phyloP scores from a whole-genome alignment of 1,140 invertebrate genomes.

The Babylonia areolata region DNA sequence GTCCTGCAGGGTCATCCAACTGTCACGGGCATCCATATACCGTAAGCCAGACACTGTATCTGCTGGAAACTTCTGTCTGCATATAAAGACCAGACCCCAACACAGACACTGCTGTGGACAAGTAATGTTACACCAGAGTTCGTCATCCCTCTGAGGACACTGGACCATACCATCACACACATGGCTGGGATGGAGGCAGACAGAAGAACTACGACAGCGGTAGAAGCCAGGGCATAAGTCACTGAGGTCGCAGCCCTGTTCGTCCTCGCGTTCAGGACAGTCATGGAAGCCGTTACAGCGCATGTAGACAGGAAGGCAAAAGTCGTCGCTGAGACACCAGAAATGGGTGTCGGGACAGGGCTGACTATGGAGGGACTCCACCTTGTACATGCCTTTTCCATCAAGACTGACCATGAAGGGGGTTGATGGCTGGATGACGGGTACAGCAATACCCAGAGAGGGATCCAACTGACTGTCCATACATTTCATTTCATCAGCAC shows the following conservation, averaged over 20 bases:
- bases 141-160: slow-evolving; percentile 42
- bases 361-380: no score
- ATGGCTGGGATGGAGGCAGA: slow-evolving; percentile 35
- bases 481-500: no score
- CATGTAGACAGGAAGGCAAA: slow-evolving; percentile 10
- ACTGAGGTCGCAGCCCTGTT: not conserved
- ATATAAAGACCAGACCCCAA: slow-evolving; percentile 9
- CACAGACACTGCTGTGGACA: slow-evolving; percentile 50
- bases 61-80: not conserved
- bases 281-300: slow-evolving; percentile 30
- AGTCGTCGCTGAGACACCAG: not conserved
- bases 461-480: no score
- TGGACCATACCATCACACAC: slow-evolving; percentile 30
- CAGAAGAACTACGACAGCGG: slow-evolving; percentile 21
- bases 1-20: not conserved
- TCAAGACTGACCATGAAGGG: no score
- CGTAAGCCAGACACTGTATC: not conserved
- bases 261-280: slow-evolving; percentile 21
- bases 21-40: slow-evolving; percentile 1
- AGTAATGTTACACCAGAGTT: slow-evolving; percentile 27
- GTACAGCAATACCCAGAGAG: no score
- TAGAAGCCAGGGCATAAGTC: slow-evolving; percentile 42
- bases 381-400: no score
- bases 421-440: no score
- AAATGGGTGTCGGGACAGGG: slow-evolving; percentile 25